These are phyloP conservation scores for Gymnorhina tibicen DNA, from an alignment of 2,113 vertebrate species.

Conservation along the genomic window DNA sequence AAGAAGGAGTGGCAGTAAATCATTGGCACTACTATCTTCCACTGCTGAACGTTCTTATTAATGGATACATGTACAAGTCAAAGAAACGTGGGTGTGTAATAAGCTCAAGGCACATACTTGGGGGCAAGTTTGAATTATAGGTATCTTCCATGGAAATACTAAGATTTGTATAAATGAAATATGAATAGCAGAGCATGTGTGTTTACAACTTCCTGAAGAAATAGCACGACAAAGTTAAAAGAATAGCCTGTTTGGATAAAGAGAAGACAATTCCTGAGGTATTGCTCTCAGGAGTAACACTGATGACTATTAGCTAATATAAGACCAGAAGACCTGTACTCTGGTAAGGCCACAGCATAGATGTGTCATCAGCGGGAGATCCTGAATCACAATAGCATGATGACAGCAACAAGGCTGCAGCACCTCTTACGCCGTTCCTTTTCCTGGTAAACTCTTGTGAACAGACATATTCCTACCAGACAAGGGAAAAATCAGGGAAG, in stretches of 20 bases:
- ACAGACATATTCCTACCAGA: not conserved
- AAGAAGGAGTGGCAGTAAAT: not conserved
- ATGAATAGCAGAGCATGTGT: not conserved
- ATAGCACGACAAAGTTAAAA: not conserved
- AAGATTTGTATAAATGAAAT: not conserved
- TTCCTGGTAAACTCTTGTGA: not conserved
- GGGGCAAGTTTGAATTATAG: not conserved
- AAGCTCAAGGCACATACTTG: not conserved
- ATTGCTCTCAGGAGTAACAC: not conserved
- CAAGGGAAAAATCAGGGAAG: not conserved
- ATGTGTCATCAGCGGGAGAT: not conserved
- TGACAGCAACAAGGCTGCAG: not conserved
- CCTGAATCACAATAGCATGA: not conserved
- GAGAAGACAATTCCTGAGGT: not conserved
- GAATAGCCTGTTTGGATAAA: not conserved
- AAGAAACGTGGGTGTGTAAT: not conserved
- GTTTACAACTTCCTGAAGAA: not conserved
- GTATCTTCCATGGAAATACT: not conserved
- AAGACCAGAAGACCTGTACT: not conserved
- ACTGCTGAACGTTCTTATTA: not conserved
- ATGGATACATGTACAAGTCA: not conserved
- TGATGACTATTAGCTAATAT: not conserved
- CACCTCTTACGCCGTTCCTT: not conserved
- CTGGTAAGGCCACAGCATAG: not conserved
- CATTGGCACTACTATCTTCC: not conserved